Base-by-base conservation (phyloP, 2,888 invertebrate species). In the Latrodectus elegans region DNA sequence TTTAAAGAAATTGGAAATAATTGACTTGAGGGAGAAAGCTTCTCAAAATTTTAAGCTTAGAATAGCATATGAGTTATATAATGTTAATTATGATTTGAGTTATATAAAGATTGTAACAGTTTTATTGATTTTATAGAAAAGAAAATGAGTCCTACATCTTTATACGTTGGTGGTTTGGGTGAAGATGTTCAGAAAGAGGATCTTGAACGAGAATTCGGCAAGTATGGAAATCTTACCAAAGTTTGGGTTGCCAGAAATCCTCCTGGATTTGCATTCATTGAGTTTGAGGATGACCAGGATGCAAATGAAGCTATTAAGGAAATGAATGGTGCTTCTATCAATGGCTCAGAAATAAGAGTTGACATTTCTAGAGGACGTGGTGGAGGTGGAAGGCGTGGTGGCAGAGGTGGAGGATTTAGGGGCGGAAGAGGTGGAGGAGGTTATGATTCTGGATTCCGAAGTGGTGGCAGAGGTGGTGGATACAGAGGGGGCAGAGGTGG, bases 191-290 rank as follows among this genome's bases (percentile, higher is more conserved):
- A 96, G 93, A 97, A 97, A 92, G 97, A 97, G 93, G 97, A 97
- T 92, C 93, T 97, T 90, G 97, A 97, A 93, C 94, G 95, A 92
- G 96, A 97, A 93, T 97, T 97, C 92, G 96, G 96, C 91, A 97
- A 96, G 93, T 97, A 95, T 93, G 87, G 86, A 52, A n/a, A 60
- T 22, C 64, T 89, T 8, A 82, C 72, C 11, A 85, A 78, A 22
- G 71, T 89, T 8, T 89, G 89, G 89, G 89, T 89, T 8, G 89
- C 89, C 4, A 76, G 84, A 12, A 89, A 89, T 70, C 97, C 97
- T 90, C 97, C 97, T 90, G 97, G 97, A 91, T 97, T 97, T 93
- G 97, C 97, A 90, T 97, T 97, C 94, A 96, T 97, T 92, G 97
- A 97, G 93, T 97, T 97, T 93, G 95, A 95, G 92, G 96, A 95